Percentiles rank a stretch among this genome's conserved stretches.
Evolutionary conservation across 1,140 invertebrate species (phyloP).

Genomic region (Trichonephila inaurata): DNA sequence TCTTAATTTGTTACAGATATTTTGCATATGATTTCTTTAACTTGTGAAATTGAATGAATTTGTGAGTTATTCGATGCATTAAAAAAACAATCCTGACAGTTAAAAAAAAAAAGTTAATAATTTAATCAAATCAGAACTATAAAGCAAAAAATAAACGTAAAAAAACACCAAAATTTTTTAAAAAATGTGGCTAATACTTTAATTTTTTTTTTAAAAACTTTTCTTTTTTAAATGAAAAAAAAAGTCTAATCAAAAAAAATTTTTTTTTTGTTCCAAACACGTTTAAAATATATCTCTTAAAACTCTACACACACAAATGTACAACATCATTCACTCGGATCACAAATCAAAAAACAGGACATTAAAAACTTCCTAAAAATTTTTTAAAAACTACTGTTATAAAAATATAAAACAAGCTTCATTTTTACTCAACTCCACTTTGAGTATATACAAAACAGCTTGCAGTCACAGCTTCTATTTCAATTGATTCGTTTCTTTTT

Average conservation of each 20-base stretch:
- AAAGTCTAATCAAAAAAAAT: no score
- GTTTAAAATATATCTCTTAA: constrained; percentile 68
- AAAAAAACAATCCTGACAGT: no score
- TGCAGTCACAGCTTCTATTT: not conserved
- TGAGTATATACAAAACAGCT: not conserved
- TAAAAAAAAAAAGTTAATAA: no score
- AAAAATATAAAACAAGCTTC: constrained; percentile 67
- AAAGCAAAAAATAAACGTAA: no score
- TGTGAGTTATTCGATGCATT: no score
- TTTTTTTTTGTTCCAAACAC: constrained; percentile 46
- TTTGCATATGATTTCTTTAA: no score
- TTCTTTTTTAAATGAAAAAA: constrained; percentile 23
- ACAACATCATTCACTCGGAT: constrained; percentile 65
- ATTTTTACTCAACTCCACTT: not conserved
- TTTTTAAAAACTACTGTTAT: constrained; percentile 64
- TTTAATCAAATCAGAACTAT: no score
- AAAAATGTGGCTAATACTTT: not conserved
- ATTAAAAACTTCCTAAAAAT: constrained; percentile 68
- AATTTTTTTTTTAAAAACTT: not conserved
- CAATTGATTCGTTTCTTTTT: not conserved
- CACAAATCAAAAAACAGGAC: constrained; percentile 55
- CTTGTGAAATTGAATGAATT: no score
- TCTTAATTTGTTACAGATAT: no score
- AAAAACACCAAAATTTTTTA: not conserved
- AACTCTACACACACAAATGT: constrained; percentile 70